phyloP scores from a whole-genome alignment of 2,888 invertebrate genomes.

The Patella depressa region DNA sequence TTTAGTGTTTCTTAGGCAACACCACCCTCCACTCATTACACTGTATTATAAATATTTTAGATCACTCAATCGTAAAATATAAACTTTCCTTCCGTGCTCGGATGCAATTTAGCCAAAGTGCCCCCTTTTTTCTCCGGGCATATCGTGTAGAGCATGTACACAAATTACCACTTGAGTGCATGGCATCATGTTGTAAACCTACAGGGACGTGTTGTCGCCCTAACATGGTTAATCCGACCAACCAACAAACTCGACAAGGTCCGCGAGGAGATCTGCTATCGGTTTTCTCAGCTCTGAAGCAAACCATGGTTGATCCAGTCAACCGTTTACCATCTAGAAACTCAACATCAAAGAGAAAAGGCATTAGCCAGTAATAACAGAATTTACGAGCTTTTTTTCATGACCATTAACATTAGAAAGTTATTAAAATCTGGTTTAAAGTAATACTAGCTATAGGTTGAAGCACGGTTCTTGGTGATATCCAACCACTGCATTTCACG shows the following conservation, averaged over 20 bases:
- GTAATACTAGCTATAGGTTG: no score
- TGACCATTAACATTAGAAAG: conserved; percentile 12
- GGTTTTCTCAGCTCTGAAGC: neutral
- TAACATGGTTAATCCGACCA: neutral
- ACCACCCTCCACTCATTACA: no score
- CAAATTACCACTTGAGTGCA: neutral
- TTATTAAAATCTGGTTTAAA: conserved; percentile 8
- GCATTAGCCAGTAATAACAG: conserved; percentile 5
- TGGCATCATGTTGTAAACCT: neutral
- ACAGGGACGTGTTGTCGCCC: neutral
- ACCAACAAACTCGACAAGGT: conserved; percentile 2
- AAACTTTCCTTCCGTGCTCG: no score
- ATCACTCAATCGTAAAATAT: no score
- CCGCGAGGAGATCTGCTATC: conserved; percentile 5
- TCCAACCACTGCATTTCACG: no score
- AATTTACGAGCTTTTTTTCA: conserved; percentile 7
- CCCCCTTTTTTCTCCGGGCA: no score
- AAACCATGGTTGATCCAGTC: conserved; percentile 1
- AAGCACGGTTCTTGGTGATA: no score
- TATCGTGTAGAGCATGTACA: no score
- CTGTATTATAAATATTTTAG: no score
- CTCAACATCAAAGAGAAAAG: conserved; percentile 2
- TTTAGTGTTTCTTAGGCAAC: neutral
- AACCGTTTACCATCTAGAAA: neutral
- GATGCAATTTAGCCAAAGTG: no score